Evolutionary conservation across 2,113 vertebrate species (phyloP).

Genomic region (Atractosteus spatula): DNA sequence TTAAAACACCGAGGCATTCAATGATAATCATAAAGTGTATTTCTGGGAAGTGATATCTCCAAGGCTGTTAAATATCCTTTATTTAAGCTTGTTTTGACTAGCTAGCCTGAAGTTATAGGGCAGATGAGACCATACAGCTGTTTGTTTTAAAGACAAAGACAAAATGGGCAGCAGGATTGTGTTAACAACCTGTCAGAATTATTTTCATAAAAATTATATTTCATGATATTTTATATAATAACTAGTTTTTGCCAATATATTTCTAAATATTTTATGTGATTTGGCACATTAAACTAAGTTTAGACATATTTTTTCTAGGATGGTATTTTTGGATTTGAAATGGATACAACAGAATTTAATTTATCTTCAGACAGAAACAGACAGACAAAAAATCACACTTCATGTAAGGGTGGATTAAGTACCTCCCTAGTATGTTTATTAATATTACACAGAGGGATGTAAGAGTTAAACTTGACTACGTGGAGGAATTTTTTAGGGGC

Average conservation of each 20-base stretch:
- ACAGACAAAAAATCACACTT: conserved; percentile 11
- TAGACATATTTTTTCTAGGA: conserved; percentile 22
- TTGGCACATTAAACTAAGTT: conserved; percentile 29
- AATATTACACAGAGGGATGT: conserved; percentile 14
- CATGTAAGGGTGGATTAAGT: conserved; percentile 19
- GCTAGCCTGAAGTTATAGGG: conserved; percentile 32
- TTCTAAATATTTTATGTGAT: conserved; percentile 14
- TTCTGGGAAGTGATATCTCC: conserved; percentile 27
- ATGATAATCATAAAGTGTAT: conserved; percentile 9
- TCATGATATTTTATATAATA: conserved; percentile 28
- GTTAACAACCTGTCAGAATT: conserved; percentile 8
- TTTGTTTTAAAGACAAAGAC: conserved; percentile 26
- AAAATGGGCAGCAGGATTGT: conserved; percentile 14
- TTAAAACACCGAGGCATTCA: neutral
- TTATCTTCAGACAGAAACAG: conserved; percentile 8
- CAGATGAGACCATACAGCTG: conserved; percentile 35
- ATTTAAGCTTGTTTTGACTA: conserved; percentile 59
- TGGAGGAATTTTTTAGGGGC: conserved; percentile 2
- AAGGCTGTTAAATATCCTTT: conserved; percentile 43
- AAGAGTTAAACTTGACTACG: conserved; percentile 24
- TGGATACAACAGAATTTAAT: conserved; percentile 21
- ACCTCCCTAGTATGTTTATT: too few species aligned
- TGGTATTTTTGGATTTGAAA: conserved; percentile 5
- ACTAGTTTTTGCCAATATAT: conserved; percentile 33
- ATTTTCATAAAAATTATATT: conserved; percentile 24